phyloP scores from a whole-genome alignment of 1,140 invertebrate genomes.

The Campoletis sonorensis region DNA sequence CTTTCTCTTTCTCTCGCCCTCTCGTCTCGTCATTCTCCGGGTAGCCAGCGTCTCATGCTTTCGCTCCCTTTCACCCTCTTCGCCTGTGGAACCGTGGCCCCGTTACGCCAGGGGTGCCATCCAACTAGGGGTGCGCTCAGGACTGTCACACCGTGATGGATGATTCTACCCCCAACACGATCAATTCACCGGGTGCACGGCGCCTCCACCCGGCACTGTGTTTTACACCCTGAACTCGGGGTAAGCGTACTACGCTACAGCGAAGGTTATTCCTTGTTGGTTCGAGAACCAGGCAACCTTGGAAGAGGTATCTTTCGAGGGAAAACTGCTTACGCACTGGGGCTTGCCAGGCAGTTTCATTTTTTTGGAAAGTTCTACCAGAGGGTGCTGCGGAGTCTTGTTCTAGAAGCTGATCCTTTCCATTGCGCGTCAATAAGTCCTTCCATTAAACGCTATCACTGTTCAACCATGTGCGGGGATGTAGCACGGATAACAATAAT shows the following conservation, averaged over 20 bases:
- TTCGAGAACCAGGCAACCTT: background rate
- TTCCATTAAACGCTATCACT: too few relatives aligned
- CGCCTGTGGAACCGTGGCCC: background rate
- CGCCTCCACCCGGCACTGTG: background rate
- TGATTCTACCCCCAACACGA: constrained; percentile 73
- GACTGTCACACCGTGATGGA: constrained; percentile 75
- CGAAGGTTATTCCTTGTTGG: background rate
- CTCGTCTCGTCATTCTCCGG: constrained; percentile 61
- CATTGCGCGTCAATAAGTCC: too few relatives aligned
- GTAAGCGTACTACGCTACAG: background rate
- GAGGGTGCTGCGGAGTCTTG: too few relatives aligned
- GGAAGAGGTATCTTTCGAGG: background rate
- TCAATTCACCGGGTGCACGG: constrained; percentile 69
- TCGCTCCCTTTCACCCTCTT: constrained; percentile 53
- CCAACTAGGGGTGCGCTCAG: constrained; percentile 65
- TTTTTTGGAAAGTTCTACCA: background rate
- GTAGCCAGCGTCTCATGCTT: constrained; percentile 38
- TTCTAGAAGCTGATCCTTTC: too few relatives aligned
- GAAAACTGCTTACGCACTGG: background rate
- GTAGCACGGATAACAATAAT: too few relatives aligned
- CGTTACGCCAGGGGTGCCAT: constrained; percentile 60
- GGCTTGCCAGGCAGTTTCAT: background rate
- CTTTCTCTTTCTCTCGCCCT: constrained; percentile 50
- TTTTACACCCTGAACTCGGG: background rate
- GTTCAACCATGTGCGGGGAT: too few relatives aligned